Evolutionary conservation across 2,888 invertebrate genomes (phyloP), one percentile per base, ranked within the genome.

Genomic region (Ophraella communa): DNA sequence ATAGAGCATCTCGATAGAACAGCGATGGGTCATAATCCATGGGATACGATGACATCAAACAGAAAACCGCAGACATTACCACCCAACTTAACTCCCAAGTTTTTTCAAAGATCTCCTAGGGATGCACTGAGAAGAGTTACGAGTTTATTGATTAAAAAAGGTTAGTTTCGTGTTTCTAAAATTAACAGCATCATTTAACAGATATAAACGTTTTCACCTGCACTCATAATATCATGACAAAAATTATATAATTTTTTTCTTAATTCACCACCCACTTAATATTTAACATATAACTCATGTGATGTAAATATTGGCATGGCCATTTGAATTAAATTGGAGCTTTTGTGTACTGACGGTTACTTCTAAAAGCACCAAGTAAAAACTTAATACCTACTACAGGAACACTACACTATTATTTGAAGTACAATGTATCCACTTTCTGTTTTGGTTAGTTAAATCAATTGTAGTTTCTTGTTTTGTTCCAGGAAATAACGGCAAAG

Each of bases 91-190:
- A 93, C 93, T 71, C 94, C 94, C 76, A 93, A 93, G 83, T 94
- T 94, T 87, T 91, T 94, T 86, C 92, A 94, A 81, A 91, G 92
- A 83, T 93, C 93, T 71, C 93, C 93, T 52, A 87, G 93, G 77
- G 94, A 94, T 83, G 94, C 94, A 66, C 86, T 94, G 73, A 87
- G 94, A 78, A 89, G 94, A 82, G 94, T 94, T 79, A 94, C 94
- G 81, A 94, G 94, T 86, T 88, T 94, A 83, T 88, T 94, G 81
- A 94, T 94, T 83, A 75, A 78, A 69, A 81, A 81, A 80, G 81
- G 81, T 80, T 83, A 87, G 87, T 66, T 54, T 30, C 21, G 5
- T 10, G 7, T 17, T 44, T 62, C 14, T 14, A 20, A 35, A 24
- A 39, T 39, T 14, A 39, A 17, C 39, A 4, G 39, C 30, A 8